These are phyloP conservation scores for Drosophila neocordata DNA, from an alignment of 1,140 invertebrate genomes.

Conservation along the genomic window DNA sequence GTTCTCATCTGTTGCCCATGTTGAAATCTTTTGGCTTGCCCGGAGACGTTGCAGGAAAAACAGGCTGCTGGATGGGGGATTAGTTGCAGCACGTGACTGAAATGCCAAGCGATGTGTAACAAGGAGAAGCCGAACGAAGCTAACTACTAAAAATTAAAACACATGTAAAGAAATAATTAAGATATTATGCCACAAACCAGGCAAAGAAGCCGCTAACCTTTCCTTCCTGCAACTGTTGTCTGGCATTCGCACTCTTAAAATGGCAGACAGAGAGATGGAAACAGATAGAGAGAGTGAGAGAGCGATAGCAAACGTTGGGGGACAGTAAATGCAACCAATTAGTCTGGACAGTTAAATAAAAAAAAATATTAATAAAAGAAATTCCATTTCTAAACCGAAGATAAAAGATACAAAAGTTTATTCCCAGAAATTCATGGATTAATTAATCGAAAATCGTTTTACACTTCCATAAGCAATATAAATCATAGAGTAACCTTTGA, in stretches of 20 bases:
- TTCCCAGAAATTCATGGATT: too few species aligned
- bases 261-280: neutral
- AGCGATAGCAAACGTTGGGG: neutral
- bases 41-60: neutral
- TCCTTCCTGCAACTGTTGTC: neutral
- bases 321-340: too few species aligned
- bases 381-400: too few species aligned
- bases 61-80: slow-evolving; percentile 47
- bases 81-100: slow-evolving; percentile 78
- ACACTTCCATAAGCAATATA: too few species aligned
- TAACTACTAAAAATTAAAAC: slow-evolving; percentile 77
- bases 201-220: neutral
- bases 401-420: too few species aligned
- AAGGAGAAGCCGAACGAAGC: slow-evolving; percentile 39
- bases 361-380: too few species aligned
- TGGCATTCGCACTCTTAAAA: neutral
- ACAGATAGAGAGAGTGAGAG: neutral
- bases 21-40: slow-evolving; percentile 28
- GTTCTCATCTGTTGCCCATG: slow-evolving; percentile 62
- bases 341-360: too few species aligned
- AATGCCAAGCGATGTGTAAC: slow-evolving; percentile 49
- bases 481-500: too few species aligned
- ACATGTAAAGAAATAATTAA: slow-evolving; percentile 80
- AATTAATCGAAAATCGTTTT: too few species aligned
- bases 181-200: slow-evolving; percentile 67